A percentile compares a stretch with the other conserved stretches of the same genome.
Evolutionary conservation across 2,113 vertebrate species (phyloP).

Genomic region (Pangasianodon hypophthalmus): DNA sequence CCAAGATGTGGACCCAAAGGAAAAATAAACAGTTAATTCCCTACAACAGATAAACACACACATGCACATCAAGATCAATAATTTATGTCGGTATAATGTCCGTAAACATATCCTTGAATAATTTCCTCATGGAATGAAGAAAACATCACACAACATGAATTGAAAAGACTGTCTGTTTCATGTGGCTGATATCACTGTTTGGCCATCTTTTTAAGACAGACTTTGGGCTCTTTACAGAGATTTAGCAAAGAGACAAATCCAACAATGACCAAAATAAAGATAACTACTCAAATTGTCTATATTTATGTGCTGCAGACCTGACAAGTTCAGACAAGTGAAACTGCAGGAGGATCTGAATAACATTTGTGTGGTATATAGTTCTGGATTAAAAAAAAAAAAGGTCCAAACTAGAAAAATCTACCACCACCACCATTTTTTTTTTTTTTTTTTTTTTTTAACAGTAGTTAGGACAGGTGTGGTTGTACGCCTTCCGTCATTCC

Average conservation of each 20-base stretch:
- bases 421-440: not conserved
- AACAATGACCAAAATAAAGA: not conserved
- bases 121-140: not conserved
- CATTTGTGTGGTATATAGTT: not conserved
- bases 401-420: not conserved
- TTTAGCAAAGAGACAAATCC: not conserved
- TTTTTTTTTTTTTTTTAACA: not conserved
- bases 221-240: not conserved
- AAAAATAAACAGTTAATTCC: not conserved
- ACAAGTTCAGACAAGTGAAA: not conserved
- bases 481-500: not conserved
- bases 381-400: not conserved
- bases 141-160: not conserved
- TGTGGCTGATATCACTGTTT: constrained; percentile 1
- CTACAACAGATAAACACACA: not conserved
- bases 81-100: not conserved
- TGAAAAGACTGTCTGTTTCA: not conserved
- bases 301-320: not conserved
- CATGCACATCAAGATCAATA: not conserved
- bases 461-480: not conserved
- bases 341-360: not conserved
- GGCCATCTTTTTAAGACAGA: constrained; percentile 1
- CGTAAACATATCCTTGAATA: not conserved
- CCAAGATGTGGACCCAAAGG: not conserved
- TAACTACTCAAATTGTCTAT: not conserved